Evolutionary conservation across 2,888 invertebrate genomes (phyloP).

Genomic region (Meiosimyza platycephala): DNA sequence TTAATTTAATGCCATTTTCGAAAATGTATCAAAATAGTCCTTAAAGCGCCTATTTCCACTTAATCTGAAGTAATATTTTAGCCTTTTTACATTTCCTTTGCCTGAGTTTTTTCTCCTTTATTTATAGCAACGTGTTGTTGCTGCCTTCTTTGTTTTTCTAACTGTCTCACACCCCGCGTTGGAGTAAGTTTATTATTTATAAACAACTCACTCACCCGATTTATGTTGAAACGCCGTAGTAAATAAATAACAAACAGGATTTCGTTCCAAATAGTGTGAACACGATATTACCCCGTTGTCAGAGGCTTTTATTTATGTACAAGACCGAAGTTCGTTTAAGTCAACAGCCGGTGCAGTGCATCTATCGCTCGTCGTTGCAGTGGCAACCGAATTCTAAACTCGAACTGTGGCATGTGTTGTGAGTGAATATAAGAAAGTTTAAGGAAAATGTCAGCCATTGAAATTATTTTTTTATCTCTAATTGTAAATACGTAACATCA

Average conservation of each 20-base stretch:
- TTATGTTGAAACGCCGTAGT: neutral
- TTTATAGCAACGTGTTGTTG: neutral
- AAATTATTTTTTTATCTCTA: too few species aligned
- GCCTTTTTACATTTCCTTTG: too few species aligned
- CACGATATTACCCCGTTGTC: conserved; percentile 12
- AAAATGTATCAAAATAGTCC: too few species aligned
- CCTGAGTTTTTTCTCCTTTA: too few species aligned
- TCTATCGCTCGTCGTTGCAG: neutral
- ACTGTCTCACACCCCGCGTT: neutral
- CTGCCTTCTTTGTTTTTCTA: neutral
- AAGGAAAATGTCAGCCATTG: too few species aligned
- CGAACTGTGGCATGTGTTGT: too few species aligned
- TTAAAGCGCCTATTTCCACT: too few species aligned
- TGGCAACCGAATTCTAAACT: neutral
- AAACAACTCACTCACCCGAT: conserved; percentile 14
- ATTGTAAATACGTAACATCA: too few species aligned
- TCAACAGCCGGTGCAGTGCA: neutral
- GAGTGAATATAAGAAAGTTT: too few species aligned
- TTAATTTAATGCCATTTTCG: too few species aligned
- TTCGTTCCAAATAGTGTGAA: neutral
- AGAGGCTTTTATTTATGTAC: neutral
- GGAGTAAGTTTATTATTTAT: conserved; percentile 24
- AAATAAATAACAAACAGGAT: conserved; percentile 5
- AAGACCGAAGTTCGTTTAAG: neutral
- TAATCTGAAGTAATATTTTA: too few species aligned